Evolutionary conservation across 2,797 vertebrate species (phyloP).

Genomic region (Lophura swinhoii): DNA sequence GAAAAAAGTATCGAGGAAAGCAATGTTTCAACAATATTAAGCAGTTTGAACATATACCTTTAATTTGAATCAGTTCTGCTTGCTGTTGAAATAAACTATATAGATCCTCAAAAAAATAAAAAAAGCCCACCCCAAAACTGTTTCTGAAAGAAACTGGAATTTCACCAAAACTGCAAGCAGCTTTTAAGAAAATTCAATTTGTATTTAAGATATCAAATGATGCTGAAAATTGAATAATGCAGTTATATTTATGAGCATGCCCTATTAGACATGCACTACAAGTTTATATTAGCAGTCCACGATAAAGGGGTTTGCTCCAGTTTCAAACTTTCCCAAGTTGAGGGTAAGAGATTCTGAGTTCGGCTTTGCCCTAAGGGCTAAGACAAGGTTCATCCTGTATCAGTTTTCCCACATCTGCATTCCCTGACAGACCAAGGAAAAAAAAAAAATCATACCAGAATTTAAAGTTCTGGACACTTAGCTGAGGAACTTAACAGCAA

Average conservation of each 20-base stretch:
- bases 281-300: neutral
- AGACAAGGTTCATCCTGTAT: neutral
- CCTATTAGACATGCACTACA: neutral
- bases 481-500: slow-evolving; percentile 1
- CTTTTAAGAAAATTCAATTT: neutral
- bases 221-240: neutral
- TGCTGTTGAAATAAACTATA: neutral
- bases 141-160: neutral
- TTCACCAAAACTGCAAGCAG: neutral
- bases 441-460: neutral
- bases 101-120: neutral
- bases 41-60: neutral
- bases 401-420: neutral
- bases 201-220: neutral
- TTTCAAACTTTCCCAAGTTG: neutral
- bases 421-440: neutral
- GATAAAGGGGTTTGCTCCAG: neutral
- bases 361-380: neutral
- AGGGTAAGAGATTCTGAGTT: neutral
- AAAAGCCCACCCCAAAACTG: neutral
- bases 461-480: neutral
- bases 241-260: neutral
- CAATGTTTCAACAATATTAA: neutral
- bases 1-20: neutral
- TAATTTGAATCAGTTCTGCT: neutral